Percentiles rank a stretch among this genome's conserved stretches.
These are phyloP conservation scores for Alethe diademata DNA, from an alignment of 2,113 vertebrate species.

Conservation along the genomic window DNA sequence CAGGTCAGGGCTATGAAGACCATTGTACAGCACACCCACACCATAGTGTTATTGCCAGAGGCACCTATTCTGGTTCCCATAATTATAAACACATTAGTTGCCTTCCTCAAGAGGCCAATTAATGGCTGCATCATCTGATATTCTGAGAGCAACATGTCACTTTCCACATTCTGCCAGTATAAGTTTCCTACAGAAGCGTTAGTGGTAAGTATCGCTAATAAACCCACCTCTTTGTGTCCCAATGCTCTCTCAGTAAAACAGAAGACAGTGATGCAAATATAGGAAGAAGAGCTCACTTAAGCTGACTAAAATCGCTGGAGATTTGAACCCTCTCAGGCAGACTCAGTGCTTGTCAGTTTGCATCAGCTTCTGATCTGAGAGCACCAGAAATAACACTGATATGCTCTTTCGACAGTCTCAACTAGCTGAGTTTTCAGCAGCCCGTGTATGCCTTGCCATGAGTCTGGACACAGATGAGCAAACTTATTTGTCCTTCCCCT, in stretches of 20 bases:
- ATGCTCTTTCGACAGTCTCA: background rate
- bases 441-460: background rate
- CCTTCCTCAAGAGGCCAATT: background rate
- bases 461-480: background rate
- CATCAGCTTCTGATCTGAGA: background rate
- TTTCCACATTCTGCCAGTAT: background rate
- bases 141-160: background rate
- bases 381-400: background rate
- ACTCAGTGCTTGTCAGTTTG: constrained; percentile 6
- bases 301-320: background rate
- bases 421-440: background rate
- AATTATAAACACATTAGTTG: background rate
- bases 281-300: background rate
- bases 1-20: background rate
- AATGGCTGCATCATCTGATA: background rate
- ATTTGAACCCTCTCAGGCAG: constrained; percentile 26
- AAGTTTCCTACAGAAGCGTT: background rate
- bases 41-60: background rate
- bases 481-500: constrained; percentile 18
- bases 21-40: background rate
- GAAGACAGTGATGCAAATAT: background rate
- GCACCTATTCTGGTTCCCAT: background rate
- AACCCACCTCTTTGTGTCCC: background rate
- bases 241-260: background rate
- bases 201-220: background rate